These are phyloP conservation scores for Habrosyne pyritoides DNA, from an alignment of 2,888 invertebrate species.

Conservation along the genomic window DNA sequence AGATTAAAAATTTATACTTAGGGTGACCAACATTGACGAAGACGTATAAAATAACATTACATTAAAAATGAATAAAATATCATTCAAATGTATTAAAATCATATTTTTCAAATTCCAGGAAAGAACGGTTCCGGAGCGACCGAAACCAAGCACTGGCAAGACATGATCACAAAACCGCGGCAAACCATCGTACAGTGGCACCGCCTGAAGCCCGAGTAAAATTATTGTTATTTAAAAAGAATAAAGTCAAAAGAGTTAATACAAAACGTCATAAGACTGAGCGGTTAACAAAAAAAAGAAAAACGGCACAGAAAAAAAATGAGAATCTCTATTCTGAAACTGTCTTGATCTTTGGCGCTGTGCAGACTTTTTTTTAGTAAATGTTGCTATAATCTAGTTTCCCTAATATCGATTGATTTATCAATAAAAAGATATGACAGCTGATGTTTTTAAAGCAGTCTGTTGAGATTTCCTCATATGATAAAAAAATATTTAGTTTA, in stretches of 20 bases:
- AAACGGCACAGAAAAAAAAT: conserved; percentile 52
- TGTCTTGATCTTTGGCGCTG: conserved; percentile 31
- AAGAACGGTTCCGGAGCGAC: conserved; percentile 97
- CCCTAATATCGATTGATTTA: neutral
- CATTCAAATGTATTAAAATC: conserved; percentile 25
- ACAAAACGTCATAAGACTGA: conserved; percentile 81
- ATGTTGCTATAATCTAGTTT: neutral
- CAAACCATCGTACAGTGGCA: conserved; percentile 99
- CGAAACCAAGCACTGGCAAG: conserved; percentile 99
- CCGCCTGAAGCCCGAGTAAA: conserved; percentile 95
- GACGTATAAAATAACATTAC: too few species aligned
- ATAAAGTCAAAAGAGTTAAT: conserved; percentile 45
- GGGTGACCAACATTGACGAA: too few species aligned
- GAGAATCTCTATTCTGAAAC: conserved; percentile 14
- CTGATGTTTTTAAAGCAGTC: too few species aligned
- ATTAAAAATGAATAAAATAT: too few species aligned
- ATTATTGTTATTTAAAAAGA: conserved; percentile 30
- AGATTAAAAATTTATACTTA: too few species aligned
- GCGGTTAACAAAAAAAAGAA: conserved; percentile 67
- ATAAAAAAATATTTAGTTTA: too few species aligned
- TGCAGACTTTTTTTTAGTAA: conserved; percentile 15
- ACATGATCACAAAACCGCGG: conserved; percentile 98
- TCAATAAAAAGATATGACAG: neutral
- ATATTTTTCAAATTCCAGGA: conserved; percentile 81
- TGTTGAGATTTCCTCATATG: too few species aligned